phyloP scores from a whole-genome alignment of 2,797 vertebrate genomes.

The Clarias fuscus region DNA sequence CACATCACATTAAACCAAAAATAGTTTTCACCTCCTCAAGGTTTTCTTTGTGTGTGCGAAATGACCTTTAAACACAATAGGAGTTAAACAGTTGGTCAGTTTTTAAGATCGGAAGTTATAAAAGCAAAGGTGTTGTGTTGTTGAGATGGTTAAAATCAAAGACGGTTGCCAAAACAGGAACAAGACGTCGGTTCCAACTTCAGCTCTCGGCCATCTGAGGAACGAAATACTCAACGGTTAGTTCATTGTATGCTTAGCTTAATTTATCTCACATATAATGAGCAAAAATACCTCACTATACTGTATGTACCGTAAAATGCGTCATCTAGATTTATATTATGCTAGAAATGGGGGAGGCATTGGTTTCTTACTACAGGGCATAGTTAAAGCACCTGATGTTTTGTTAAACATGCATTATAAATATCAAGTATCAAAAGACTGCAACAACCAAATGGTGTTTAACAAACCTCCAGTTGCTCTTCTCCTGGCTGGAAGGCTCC shows the following conservation, averaged over 20 bases:
- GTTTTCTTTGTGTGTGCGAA: slow-evolving; percentile 47
- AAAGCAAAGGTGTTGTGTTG: slow-evolving; percentile 15
- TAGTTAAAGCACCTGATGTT: background rate
- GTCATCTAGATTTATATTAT: too few species aligned
- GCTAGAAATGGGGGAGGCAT: background rate
- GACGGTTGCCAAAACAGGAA: slow-evolving; percentile 67
- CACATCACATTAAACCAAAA: background rate
- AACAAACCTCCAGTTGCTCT: slow-evolving; percentile 74
- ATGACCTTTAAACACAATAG: slow-evolving; percentile 65
- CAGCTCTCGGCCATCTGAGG: slow-evolving; percentile 94
- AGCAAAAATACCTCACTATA: too few species aligned
- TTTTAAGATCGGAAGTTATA: slow-evolving; percentile 67
- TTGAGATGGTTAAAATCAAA: slow-evolving; percentile 59
- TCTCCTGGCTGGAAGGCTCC: slow-evolving; percentile 89
- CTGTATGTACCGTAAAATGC: too few species aligned
- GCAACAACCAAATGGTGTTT: background rate
- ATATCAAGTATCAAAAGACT: background rate
- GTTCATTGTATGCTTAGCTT: background rate
- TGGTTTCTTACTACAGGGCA: background rate
- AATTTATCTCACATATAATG: background rate
- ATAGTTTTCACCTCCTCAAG: slow-evolving; percentile 62
- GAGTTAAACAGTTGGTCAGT: slow-evolving; percentile 78
- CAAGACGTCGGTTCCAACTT: slow-evolving; percentile 73
- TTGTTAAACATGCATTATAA: background rate
- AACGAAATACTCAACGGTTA: background rate